Evolutionary conservation across 1,140 invertebrate species (phyloP).

Genomic region (Pollicipes pollicipes): DNA sequence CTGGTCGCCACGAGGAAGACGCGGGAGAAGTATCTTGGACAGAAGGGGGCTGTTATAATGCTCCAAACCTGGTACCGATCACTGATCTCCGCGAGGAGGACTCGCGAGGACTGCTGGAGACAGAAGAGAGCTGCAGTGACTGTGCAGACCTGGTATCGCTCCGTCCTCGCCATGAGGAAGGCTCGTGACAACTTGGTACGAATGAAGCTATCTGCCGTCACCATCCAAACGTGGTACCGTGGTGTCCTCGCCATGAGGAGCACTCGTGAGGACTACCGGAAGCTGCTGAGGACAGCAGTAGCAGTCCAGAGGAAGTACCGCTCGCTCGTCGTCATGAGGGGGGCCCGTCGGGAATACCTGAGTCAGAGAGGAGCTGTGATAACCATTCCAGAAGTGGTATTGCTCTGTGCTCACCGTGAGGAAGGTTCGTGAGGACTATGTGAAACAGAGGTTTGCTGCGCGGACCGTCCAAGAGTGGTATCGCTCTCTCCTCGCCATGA

Average conservation of each 20-base stretch:
- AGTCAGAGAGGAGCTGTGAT: neutral
- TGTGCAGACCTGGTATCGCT: slow-evolving; percentile 8
- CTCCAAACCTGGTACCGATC: slow-evolving; percentile 7
- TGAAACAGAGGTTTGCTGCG: neutral
- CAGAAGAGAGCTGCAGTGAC: neutral
- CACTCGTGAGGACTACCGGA: neutral
- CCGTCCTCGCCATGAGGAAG: neutral
- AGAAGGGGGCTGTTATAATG: slow-evolving; percentile 6
- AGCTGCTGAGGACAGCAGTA: neutral
- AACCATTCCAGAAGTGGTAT: neutral
- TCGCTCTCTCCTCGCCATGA: neutral
- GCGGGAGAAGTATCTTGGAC: neutral
- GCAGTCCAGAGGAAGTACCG: slow-evolving; percentile 9
- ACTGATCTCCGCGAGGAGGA: neutral
- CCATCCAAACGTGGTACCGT: neutral
- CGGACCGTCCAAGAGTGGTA: neutral
- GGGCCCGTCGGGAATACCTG: neutral
- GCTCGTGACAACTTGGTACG: neutral
- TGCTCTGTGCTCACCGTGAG: neutral
- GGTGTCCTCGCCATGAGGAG: neutral
- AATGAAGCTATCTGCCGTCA: neutral
- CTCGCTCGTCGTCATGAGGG: neutral
- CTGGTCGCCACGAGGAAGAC: slow-evolving; percentile 6
- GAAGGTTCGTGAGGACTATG: neutral
- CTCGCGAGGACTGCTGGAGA: neutral